Percentiles rank a stretch among this genome's conserved stretches.
Conservation (phyloP, 2,113 vertebrate genomes). For the Melanerpes formicivorus region DNA sequence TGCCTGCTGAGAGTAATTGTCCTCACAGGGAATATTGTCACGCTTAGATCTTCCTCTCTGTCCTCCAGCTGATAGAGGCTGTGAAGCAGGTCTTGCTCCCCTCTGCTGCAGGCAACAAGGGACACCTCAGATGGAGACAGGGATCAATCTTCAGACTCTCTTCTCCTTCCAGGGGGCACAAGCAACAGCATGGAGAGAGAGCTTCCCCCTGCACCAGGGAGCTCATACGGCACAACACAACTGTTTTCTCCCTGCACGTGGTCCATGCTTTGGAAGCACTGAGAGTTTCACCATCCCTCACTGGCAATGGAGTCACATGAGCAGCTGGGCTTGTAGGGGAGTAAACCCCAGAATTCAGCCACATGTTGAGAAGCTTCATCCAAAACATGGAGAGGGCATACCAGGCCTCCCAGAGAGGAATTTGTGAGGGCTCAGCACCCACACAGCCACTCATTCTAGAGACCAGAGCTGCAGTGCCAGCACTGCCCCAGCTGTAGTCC, state of each 20-base stretch:
- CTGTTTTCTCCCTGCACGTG: fast-evolving
- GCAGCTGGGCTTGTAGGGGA: neutral
- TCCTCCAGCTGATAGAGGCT: neutral
- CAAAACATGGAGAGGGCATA: neutral
- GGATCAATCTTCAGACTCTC: neutral
- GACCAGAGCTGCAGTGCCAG: neutral
- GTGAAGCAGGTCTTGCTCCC: neutral
- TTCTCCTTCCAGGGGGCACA: fast-evolving
- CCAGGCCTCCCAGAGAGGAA: fast-evolving
- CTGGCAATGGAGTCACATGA: fast-evolving
- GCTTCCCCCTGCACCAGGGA: neutral
- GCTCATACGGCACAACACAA: neutral
- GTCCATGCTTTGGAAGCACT: neutral
- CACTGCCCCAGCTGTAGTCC: neutral
- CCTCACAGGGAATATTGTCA: constrained; percentile 39
- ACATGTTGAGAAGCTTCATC: neutral
- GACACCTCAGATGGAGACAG: neutral
- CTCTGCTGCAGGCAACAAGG: neutral
- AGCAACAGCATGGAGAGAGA: neutral
- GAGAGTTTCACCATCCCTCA: neutral
- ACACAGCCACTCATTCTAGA: neutral
- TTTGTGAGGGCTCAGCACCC: neutral
- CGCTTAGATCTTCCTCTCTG: neutral
- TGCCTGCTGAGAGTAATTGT: constrained; percentile 54
- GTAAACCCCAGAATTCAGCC: neutral